Conservation (phyloP, 2,888 invertebrate genomes). For the Parnassius mnemosyne region DNA sequence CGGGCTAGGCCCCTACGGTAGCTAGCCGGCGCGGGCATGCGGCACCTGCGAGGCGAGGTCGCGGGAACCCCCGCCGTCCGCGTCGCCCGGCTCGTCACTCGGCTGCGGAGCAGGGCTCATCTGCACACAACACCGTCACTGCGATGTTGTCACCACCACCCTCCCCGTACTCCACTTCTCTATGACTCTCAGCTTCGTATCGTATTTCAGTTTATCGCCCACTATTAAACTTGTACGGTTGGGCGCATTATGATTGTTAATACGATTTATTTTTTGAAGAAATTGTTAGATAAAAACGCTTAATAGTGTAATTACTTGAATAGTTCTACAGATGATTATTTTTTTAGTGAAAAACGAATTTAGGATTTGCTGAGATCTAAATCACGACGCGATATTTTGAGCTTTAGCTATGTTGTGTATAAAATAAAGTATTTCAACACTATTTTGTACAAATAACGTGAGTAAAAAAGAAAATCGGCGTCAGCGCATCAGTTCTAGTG, state of each 20-base stretch:
- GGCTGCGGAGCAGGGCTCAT: conserved; percentile 77
- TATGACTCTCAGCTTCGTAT: conserved; percentile 71
- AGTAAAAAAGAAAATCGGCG: conserved; percentile 37
- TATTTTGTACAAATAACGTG: not conserved
- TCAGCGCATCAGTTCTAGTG: conserved; percentile 63
- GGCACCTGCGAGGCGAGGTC: conserved; percentile 75
- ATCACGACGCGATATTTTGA: conserved; percentile 5
- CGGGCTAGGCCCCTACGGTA: conserved; percentile 72
- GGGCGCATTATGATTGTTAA: not conserved
- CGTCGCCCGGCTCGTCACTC: conserved; percentile 67
- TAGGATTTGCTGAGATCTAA: conserved; percentile 1
- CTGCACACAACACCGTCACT: conserved; percentile 78
- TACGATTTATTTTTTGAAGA: not conserved
- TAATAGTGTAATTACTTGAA: not conserved
- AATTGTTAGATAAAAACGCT: not conserved
- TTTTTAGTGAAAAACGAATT: not conserved
- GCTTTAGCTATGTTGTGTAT: not conserved
- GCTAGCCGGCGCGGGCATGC: conserved; percentile 56
- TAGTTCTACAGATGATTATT: not conserved
- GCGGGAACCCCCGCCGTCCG: conserved; percentile 67
- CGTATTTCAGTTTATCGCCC: conserved; percentile 17
- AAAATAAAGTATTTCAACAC: too few species aligned
- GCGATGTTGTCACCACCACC: conserved; percentile 66
- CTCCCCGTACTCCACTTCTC: conserved; percentile 76
- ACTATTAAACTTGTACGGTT: not conserved